phyloP scores from a whole-genome alignment of 1,140 invertebrate species.

The Ptiloglossa arizonensis region DNA sequence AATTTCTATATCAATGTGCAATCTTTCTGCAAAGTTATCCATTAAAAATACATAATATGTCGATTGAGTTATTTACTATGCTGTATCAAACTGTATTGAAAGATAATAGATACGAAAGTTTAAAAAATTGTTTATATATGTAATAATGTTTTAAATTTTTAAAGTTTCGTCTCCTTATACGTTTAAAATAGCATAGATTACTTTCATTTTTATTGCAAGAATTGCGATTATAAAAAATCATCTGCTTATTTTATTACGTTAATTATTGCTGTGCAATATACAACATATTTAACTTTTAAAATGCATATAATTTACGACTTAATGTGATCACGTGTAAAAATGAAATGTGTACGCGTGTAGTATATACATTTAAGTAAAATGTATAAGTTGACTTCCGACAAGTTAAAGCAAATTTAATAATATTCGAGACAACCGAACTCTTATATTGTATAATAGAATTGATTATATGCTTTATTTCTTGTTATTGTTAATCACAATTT shows the following conservation, averaged over 20 bases:
- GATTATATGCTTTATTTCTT: constrained; percentile 34
- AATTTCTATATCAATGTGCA: not conserved
- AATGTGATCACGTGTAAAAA: not conserved
- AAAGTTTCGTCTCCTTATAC: not conserved
- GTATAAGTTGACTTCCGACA: not conserved
- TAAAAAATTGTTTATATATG: constrained; percentile 2
- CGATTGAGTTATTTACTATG: not conserved
- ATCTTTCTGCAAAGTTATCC: not conserved
- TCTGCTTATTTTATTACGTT: constrained; percentile 19
- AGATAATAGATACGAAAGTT: not conserved
- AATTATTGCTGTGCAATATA: constrained; percentile 58
- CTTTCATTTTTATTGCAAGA: constrained; percentile 10
- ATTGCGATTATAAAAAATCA: constrained; percentile 24
- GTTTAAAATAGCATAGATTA: constrained; percentile 13
- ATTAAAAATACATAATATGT: not conserved
- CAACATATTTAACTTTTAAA: constrained; percentile 22
- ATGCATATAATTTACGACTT: constrained; percentile 12
- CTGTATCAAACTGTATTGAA: not conserved
- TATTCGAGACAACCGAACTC: not conserved
- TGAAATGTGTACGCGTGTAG: constrained; percentile 10
- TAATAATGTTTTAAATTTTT: not conserved
- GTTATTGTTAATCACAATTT: constrained; percentile 16
- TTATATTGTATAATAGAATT: constrained; percentile 9
- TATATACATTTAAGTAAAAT: not conserved
- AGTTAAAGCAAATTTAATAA: not conserved